These are phyloP conservation scores for Pristiophorus japonicus DNA, from an alignment of 2,113 vertebrate species.

Conservation along the genomic window DNA sequence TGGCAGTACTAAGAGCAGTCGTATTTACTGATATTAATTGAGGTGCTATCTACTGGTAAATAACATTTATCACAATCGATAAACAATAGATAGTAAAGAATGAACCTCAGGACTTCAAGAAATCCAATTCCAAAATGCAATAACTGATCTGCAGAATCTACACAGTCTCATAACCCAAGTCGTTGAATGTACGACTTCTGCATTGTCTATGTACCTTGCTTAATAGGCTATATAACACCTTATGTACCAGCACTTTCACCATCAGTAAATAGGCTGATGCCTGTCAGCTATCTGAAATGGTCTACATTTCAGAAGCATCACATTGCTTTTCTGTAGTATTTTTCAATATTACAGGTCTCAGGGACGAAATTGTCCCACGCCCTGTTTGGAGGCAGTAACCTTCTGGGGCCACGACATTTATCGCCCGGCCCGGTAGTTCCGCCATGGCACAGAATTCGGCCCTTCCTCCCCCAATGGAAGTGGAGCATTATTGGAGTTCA, in stretches of 20 bases:
- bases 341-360: too few species aligned
- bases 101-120: too few species aligned
- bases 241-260: background rate
- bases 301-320: background rate
- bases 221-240: background rate
- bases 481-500: too few species aligned
- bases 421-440: too few species aligned
- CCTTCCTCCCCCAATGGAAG: too few species aligned
- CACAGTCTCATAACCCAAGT: background rate
- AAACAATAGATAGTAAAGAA: background rate
- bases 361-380: too few species aligned
- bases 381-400: too few species aligned
- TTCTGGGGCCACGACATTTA: too few species aligned
- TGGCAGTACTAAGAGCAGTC: background rate
- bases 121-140: background rate
- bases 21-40: background rate
- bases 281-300: background rate
- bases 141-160: background rate
- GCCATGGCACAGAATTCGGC: too few species aligned
- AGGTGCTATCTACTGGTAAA: background rate
- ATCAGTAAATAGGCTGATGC: background rate
- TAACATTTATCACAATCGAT: background rate
- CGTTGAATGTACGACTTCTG: background rate
- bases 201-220: background rate
- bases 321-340: too few species aligned